phyloP scores from a whole-genome alignment of 2,888 invertebrate species.

The Pediacus dermestoides region DNA sequence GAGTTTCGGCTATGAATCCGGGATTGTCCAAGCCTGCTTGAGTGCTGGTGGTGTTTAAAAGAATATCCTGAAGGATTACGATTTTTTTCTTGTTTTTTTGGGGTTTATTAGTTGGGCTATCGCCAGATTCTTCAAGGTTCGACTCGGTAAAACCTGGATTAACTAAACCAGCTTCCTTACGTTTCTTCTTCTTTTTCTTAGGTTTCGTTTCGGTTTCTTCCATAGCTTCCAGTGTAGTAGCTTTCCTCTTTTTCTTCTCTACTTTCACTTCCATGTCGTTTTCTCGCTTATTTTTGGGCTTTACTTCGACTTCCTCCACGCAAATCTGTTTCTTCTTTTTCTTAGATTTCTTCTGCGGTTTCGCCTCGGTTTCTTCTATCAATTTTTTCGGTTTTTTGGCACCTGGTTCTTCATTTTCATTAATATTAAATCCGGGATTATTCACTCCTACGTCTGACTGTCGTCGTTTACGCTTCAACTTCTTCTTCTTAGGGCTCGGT shows the following conservation, averaged over 20 bases:
- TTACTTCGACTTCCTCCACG: constrained; percentile 14
- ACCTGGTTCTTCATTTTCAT: constrained; percentile 13
- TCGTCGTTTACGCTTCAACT: background rate
- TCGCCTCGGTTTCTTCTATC: too few relatives aligned
- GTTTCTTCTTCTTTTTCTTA: constrained; percentile 17
- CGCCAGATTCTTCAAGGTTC: too few relatives aligned
- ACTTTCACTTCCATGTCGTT: constrained; percentile 15
- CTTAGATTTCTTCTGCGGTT: constrained; percentile 7
- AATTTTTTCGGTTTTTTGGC: too few relatives aligned
- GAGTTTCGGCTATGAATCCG: too few relatives aligned
- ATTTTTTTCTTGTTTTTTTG: background rate
- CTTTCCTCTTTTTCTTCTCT: constrained; percentile 21
- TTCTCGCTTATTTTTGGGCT: constrained; percentile 5
- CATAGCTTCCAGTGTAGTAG: too few relatives aligned
- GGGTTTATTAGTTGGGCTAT: too few relatives aligned
- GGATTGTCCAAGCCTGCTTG: too few relatives aligned
- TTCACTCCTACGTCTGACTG: constrained; percentile 5
- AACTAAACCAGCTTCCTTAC: constrained; percentile 20
- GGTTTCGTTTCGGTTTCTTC: constrained; percentile 20
- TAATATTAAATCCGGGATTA: constrained; percentile 2
- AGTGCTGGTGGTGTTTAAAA: too few relatives aligned
- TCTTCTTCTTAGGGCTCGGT: too few relatives aligned
- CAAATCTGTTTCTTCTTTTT: constrained; percentile 10
- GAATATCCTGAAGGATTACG: too few relatives aligned
- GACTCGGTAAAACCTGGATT: constrained; percentile 29